Conservation (phyloP, 2,888 invertebrate species). For the Ophion ellenae region DNA sequence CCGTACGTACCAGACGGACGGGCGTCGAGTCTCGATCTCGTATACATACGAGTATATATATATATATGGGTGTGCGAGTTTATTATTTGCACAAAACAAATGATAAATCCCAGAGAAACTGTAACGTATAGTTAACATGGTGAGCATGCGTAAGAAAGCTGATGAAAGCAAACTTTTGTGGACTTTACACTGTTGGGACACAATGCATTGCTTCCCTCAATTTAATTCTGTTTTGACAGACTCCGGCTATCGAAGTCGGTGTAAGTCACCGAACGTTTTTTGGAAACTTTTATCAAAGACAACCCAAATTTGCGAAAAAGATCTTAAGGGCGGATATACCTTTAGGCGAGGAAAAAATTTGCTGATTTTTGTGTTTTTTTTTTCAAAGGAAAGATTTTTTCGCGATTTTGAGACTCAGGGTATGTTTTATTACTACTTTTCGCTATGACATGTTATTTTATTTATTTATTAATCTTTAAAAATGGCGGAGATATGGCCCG, state of each 20-base stretch:
- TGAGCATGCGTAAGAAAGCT: background rate
- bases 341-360: no score
- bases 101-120: background rate
- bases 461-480: no score
- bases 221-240: background rate
- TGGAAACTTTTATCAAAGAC: background rate
- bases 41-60: background rate
- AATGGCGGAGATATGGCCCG: no score
- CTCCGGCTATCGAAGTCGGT: background rate
- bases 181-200: background rate
- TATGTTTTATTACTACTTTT: no score
- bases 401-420: no score
- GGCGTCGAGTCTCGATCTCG: slow-evolving; percentile 38
- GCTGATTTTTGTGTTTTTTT: no score
- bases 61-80: no score
- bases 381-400: no score
- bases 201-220: background rate
- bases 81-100: background rate
- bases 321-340: no score
- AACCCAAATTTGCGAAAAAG: background rate
- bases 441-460: no score
- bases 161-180: background rate
- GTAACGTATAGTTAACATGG: background rate
- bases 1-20: slow-evolving; percentile 46
- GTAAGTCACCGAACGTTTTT: background rate